phyloP scores from a whole-genome alignment of 1,140 invertebrate species.

The Grapholita molesta region DNA sequence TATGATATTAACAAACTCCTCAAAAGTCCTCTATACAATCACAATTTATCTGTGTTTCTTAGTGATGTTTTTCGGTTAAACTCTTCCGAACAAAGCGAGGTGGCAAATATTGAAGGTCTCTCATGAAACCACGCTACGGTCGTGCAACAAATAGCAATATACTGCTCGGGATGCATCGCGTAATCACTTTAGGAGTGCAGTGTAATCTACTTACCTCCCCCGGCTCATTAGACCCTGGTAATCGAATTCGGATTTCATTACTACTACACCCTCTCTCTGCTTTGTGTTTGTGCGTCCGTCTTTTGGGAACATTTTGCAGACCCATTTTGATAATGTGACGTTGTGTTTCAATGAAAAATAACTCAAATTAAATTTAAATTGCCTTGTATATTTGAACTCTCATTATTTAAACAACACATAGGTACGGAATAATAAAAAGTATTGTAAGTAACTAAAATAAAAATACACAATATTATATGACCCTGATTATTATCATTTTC shows the following conservation, averaged over 20 bases:
- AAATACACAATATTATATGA: too few relatives aligned
- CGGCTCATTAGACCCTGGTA: constrained; percentile 39
- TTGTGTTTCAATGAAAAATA: constrained; percentile 9
- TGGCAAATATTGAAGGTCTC: too few relatives aligned
- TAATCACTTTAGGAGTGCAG: constrained; percentile 38
- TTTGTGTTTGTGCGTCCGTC: constrained; percentile 29
- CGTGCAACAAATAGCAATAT: not conserved
- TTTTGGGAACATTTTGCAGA: constrained; percentile 16
- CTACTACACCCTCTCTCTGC: constrained; percentile 22
- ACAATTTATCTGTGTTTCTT: too few relatives aligned
- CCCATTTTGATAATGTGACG: not conserved
- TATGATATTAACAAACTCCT: too few relatives aligned
- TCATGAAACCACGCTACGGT: too few relatives aligned
- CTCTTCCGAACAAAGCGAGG: too few relatives aligned
- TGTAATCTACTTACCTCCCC: constrained; percentile 34
- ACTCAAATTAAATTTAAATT: not conserved
- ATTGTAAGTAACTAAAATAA: too few relatives aligned
- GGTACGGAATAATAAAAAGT: too few relatives aligned
- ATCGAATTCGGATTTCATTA: constrained; percentile 49
- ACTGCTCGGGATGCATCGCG: constrained; percentile 21
- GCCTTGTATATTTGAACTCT: not conserved
- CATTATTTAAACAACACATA: too few relatives aligned
- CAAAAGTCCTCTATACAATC: too few relatives aligned
- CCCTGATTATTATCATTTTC: too few relatives aligned
- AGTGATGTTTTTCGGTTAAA: too few relatives aligned